Evolutionary conservation across 2,888 invertebrate species (phyloP), one percentile per base, ranked within the genome.

Genomic region (Cataglyphis altisquamis): DNA sequence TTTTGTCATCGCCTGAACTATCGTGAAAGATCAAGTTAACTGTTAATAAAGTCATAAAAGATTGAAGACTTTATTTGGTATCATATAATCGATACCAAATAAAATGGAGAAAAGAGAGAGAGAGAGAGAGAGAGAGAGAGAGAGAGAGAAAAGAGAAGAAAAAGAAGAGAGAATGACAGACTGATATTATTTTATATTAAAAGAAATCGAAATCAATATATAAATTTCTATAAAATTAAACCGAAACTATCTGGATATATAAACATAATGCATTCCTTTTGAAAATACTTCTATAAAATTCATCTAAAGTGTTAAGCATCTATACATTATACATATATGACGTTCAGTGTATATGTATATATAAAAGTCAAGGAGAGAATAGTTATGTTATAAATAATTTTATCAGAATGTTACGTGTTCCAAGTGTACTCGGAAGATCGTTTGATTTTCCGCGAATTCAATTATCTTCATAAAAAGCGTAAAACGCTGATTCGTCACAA

Each of bases 371-470:
- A 77, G 15, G 39, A 8, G 39, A 8, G 55, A 70, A 25, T 36
- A 77, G 39, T 70, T 39, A 18, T 36, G 29, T 57, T n/a, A 15
- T 52, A 41, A 10, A 36, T 18, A 39, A 48, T 48, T 32, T 45
- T 64, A 32, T 75, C 36, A 67, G 48, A 21, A 36, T 18, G 45
- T 75, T 74, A 63, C 29, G 18, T 32, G n/a, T 74, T 74, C 66
- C 55, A 57, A 18, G 15, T 21, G 5, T 80, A 45, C 21, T 73
- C 32, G 32, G 12, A 68, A 68, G 21, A 78, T 60, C 29, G 60
- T 3, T 52, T 12, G 18, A 32, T 12, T 32, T 32, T 57, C 41
- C n/a, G 62, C 29, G 39, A 67, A 57, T 48, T n/a, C 0, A 3
- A 12, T 18, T 60, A 29, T 29, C 55, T 55, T 41, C 66, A 32